Percentiles rank a stretch among this genome's conserved stretches.
phyloP scores from a whole-genome alignment of 2,797 vertebrate genomes.

The Helicolenus hilgendorfi region DNA sequence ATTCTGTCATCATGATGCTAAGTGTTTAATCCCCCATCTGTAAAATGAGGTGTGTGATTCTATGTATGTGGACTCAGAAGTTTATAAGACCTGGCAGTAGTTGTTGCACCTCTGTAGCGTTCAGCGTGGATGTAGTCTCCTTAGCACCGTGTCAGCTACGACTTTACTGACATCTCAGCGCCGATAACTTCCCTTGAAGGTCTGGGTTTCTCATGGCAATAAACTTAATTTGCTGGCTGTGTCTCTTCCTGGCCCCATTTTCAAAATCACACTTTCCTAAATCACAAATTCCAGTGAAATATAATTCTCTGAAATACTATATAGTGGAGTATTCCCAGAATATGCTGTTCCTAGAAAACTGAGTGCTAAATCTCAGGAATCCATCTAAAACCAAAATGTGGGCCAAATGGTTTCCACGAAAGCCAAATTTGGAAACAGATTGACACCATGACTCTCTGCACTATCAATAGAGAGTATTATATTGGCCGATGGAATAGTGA shows the following conservation, averaged over 20 bases:
- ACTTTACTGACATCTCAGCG: constrained; percentile 63
- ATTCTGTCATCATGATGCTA: constrained; percentile 71
- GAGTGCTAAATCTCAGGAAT: constrained; percentile 73
- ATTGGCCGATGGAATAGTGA: constrained; percentile 9
- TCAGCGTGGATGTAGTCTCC: constrained; percentile 35
- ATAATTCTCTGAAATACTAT: constrained; percentile 73
- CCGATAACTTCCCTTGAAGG: constrained; percentile 49
- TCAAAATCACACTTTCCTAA: constrained; percentile 75
- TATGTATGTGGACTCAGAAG: constrained; percentile 30
- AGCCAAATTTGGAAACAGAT: constrained; percentile 58
- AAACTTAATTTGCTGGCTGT: constrained; percentile 70
- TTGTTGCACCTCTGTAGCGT: constrained; percentile 25
- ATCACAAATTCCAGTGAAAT: constrained; percentile 68
- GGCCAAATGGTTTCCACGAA: constrained; percentile 74
- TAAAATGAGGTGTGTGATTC: constrained; percentile 69
- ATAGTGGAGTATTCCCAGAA: constrained; percentile 72
- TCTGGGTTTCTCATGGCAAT: constrained; percentile 72
- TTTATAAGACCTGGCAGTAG: constrained; percentile 55
- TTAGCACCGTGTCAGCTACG: constrained; percentile 41
- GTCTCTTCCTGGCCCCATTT: constrained; percentile 44
- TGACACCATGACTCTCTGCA: constrained; percentile 31
- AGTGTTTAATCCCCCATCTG: constrained; percentile 68
- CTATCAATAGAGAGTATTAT: constrained; percentile 31
- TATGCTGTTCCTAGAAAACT: constrained; percentile 79
- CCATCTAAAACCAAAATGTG: constrained; percentile 61